Percentiles rank a stretch among this genome's conserved stretches.
phyloP scores from a whole-genome alignment of 2,113 vertebrate species.

The Alces alces region DNA sequence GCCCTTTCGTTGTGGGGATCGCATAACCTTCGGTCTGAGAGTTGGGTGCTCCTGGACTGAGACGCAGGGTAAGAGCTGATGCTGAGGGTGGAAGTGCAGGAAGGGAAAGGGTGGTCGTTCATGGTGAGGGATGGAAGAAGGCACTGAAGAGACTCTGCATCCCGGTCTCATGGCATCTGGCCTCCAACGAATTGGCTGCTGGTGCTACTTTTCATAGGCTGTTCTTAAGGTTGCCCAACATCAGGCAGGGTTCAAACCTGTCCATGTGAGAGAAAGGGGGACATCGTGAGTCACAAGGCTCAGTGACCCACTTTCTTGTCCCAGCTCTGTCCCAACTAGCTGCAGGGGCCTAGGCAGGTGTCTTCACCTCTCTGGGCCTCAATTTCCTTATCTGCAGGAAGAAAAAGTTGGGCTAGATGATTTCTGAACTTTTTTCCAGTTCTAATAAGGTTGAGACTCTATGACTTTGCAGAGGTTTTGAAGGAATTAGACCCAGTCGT shows the following conservation, averaged over 20 bases:
- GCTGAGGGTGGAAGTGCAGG: not conserved
- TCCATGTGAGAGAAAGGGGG: not conserved
- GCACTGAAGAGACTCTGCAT: not conserved
- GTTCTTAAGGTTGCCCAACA: not conserved
- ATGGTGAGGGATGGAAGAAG: not conserved
- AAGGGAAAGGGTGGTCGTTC: not conserved
- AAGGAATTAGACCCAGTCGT: not conserved
- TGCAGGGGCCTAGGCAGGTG: not conserved
- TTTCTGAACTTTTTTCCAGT: not conserved
- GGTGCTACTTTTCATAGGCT: not conserved
- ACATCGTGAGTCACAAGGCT: not conserved
- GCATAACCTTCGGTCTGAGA: not conserved
- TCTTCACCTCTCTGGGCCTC: not conserved
- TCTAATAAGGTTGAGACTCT: not conserved
- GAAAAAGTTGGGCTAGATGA: not conserved
- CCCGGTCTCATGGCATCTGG: not conserved
- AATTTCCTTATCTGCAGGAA: not conserved
- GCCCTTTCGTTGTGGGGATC: not conserved
- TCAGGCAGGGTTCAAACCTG: not conserved
- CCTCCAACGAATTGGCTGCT: fast-evolving
- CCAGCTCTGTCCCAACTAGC: not conserved
- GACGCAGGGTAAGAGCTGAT: not conserved
- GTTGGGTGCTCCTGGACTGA: not conserved
- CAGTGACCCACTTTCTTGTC: not conserved
- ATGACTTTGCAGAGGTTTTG: not conserved